A percentile compares a stretch with the other conserved stretches of the same genome.
Conservation (phyloP, 2,113 vertebrate genomes). For the Sapajus apella region DNA sequence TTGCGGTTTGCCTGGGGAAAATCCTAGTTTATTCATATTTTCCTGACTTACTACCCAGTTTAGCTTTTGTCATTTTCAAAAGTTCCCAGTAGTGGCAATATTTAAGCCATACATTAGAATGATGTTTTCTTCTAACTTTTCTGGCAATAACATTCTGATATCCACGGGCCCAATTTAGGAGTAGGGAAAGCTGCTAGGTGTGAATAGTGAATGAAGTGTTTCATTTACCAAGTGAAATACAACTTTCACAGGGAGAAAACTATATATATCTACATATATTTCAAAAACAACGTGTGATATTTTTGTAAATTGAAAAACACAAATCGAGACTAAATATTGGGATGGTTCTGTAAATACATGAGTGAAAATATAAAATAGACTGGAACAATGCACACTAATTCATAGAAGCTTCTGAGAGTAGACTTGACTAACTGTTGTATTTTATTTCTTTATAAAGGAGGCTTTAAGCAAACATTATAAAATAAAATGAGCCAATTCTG, state of each 20-base stretch:
- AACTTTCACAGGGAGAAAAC: slow-evolving; percentile 19
- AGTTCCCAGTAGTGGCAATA: neutral
- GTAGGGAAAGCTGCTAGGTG: neutral
- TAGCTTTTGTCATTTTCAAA: slow-evolving; percentile 29
- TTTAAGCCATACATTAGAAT: neutral
- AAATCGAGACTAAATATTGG: neutral
- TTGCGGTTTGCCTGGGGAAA: neutral
- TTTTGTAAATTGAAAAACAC: neutral
- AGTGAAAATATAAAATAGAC: neutral
- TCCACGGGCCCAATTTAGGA: neutral
- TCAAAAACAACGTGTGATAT: neutral
- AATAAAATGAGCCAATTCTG: neutral
- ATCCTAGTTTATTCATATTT: slow-evolving; percentile 23
- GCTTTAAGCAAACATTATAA: neutral
- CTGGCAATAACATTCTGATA: neutral
- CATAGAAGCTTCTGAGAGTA: neutral
- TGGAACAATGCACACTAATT: neutral
- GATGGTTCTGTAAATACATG: neutral
- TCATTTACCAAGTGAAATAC: slow-evolving; percentile 1
- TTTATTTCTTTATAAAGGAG: slow-evolving; percentile 14
- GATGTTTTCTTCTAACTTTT: slow-evolving; percentile 23
- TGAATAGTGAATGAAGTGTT: neutral
- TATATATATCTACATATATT: neutral
- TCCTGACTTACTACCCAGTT: neutral
- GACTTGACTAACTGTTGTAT: neutral